phyloP scores from a whole-genome alignment of 2,888 invertebrate genomes.

The Morpho deidamia region DNA sequence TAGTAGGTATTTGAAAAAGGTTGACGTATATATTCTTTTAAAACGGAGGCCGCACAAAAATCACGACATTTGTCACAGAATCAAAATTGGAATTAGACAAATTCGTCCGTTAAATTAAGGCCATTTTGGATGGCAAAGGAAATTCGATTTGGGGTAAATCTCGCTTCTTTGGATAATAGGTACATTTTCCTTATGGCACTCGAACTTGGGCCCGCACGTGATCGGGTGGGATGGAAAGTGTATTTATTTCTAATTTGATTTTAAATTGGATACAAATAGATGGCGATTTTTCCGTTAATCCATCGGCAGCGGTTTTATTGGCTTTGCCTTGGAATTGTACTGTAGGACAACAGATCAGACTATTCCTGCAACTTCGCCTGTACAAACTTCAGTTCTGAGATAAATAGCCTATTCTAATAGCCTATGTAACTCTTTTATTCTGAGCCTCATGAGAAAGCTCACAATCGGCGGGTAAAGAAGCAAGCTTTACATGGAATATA shows the following conservation, averaged over 20 bases:
- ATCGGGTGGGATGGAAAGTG: slow-evolving; percentile 67
- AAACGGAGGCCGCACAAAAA: slow-evolving; percentile 50
- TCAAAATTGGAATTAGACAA: slow-evolving; percentile 76
- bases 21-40: not conserved
- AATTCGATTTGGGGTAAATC: slow-evolving; percentile 74
- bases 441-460: too few species aligned
- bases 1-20: too few species aligned
- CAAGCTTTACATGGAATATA: too few species aligned
- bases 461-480: too few species aligned
- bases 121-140: slow-evolving; percentile 57
- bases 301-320: slow-evolving; percentile 13
- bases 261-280: slow-evolving; percentile 72
- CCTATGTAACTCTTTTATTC: too few species aligned
- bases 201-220: slow-evolving; percentile 54
- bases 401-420: too few species aligned
- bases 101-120: slow-evolving; percentile 77
- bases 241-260: slow-evolving; percentile 74
- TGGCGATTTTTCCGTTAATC: slow-evolving; percentile 22
- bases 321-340: not conserved
- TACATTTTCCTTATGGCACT: slow-evolving; percentile 44
- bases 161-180: slow-evolving; percentile 53
- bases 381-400: too few species aligned
- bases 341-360: slow-evolving; percentile 3
- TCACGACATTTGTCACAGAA: slow-evolving; percentile 74
- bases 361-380: too few species aligned